Conservation (phyloP, 2,113 vertebrate species). For the Cyprinus carpio region DNA sequence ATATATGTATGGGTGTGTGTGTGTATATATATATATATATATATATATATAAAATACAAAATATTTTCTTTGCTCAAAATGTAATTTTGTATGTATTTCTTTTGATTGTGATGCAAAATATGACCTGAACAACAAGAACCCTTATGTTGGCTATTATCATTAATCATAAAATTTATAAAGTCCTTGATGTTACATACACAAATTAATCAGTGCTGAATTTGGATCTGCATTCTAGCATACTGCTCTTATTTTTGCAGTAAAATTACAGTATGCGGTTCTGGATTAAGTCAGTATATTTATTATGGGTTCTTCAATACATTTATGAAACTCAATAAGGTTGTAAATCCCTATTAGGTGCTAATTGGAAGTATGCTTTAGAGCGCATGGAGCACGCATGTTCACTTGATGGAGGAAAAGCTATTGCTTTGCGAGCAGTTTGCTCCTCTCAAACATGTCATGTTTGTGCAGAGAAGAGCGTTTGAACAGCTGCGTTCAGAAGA, state of each 20-base stretch:
- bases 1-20: too few species aligned
- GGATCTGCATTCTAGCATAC: background rate
- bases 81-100: background rate
- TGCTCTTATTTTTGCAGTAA: background rate
- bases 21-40: too few species aligned
- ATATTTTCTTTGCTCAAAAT: background rate
- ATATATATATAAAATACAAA: too few species aligned
- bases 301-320: background rate
- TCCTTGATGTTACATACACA: too few species aligned
- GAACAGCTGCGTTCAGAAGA: constrained; percentile 70
- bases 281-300: background rate
- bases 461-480: constrained; percentile 70
- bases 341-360: background rate
- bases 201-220: background rate
- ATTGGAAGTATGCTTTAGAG: background rate
- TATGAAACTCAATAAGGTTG: background rate
- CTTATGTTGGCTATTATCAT: background rate
- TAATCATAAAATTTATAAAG: too few species aligned
- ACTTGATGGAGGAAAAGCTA: background rate
- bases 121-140: background rate
- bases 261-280: background rate
- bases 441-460: constrained; percentile 71
- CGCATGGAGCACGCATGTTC: background rate
- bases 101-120: background rate
- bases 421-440: constrained; percentile 50